Base-by-base conservation (phyloP, 2,797 vertebrate genomes). In the Enteromius mattozi region DNA sequence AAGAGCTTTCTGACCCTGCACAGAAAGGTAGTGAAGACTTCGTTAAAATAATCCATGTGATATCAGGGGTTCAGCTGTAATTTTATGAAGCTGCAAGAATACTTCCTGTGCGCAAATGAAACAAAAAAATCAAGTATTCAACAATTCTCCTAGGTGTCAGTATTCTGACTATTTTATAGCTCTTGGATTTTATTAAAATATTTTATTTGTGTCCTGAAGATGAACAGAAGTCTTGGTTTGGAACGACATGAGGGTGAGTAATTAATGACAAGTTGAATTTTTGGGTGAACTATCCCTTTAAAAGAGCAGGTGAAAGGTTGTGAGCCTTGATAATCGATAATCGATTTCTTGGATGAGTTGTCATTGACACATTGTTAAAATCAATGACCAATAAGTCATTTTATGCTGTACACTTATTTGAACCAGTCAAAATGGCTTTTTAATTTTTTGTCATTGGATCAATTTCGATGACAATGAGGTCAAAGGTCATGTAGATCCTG, bases 361-460 rank as follows among this genome's bases (percentile, higher is more conserved):
- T 89, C 87, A n/a, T n/a, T 81, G 61, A 88, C 89, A 75, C 87
- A 87, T 91, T 91, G 89, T 92, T 92, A 88, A 93, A 95, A 92
- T 93, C 92, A 93, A 92, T 93, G 90, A 93, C 90, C 88, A 91
- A 76, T 24, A 76, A 24, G 33, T 76, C 86, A 90, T 90, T 89
- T 33, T 85, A 80, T 92, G 54, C 1, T 27, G n/a, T 61, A 19
- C 92, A 24, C 92, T 88, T 92, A 92, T 91, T 92, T 91, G 89
- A 93, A 90, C 83, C 84, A 82, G 74, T 93, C 30, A 56, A 54
- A 94, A 94, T 92, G 90, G 93, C 93, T 87, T 94, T 93, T 93
- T 90, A 88, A 92, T 94, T 91, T 93, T 92, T 93, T 91, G 91
- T 90, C 82, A 91, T 93, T 93, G 93, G 89, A 91, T 87, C 86